Percentiles rank a stretch among this genome's conserved stretches.
These are phyloP conservation scores for Novumbra hubbsi DNA, from an alignment of 2,797 vertebrate species.

Conservation along the genomic window DNA sequence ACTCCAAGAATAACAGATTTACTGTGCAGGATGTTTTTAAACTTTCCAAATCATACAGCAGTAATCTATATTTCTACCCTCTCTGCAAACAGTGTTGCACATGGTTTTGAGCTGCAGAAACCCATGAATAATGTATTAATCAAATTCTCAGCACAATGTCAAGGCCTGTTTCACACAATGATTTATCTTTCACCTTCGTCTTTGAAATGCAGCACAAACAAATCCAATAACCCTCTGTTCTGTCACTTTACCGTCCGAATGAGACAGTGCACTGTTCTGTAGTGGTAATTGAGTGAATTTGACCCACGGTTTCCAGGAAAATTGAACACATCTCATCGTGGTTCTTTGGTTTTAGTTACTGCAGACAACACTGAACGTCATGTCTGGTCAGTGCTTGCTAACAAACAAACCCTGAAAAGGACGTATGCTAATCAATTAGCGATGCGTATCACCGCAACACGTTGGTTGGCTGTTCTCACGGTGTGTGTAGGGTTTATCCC, in stretches of 20 bases:
- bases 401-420: slow-evolving; percentile 21
- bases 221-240: slow-evolving; percentile 32
- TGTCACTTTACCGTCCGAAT: slow-evolving; percentile 26
- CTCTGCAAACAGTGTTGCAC: not conserved
- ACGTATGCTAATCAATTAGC: not conserved
- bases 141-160: slow-evolving; percentile 28
- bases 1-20: slow-evolving; percentile 28
- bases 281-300: slow-evolving; percentile 35
- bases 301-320: slow-evolving; percentile 42
- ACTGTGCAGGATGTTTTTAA: slow-evolving; percentile 5
- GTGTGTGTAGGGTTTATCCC: not conserved
- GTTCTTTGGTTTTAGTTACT: slow-evolving; percentile 23
- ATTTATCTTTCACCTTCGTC: slow-evolving; percentile 28
- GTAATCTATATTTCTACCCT: not conserved
- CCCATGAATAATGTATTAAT: slow-evolving; percentile 31
- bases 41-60: slow-evolving; percentile 11
- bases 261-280: slow-evolving; percentile 15
- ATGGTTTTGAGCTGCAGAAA: slow-evolving; percentile 10
- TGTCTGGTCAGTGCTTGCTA: slow-evolving; percentile 33
- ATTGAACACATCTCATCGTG: slow-evolving; percentile 46
- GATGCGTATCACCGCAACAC: not conserved
- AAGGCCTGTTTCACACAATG: slow-evolving; percentile 31
- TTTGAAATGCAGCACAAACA: slow-evolving; percentile 32
- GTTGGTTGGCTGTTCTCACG: not conserved
- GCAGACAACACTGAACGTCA: slow-evolving; percentile 6